Base-by-base conservation (phyloP, 2,888 invertebrate genomes). In the Parnassius glacialis region DNA sequence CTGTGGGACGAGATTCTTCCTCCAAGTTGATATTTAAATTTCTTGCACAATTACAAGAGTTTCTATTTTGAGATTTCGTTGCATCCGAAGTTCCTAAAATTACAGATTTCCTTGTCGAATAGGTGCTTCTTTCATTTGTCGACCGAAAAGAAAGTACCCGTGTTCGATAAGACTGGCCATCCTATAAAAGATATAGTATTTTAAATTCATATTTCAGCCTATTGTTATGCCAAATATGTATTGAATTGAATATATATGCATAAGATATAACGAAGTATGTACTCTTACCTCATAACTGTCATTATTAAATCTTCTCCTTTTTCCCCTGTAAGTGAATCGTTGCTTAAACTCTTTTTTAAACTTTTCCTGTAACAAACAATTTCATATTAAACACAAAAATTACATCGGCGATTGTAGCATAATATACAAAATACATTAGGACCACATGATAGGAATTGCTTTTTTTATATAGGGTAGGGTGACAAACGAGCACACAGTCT, bases 271-370 rank as follows among this genome's bases (percentile, higher is more conserved):
- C 10, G 11, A 34, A 1, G 16, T 43, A 20, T 51, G 42, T 56
- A 44, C 3, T n/a, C 7, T 12, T 79, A 90, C 90, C 83, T 92
- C 92, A 66, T 87, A 92, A 71, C 92, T 92, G 64, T 92, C 92
- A 67, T 87, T 87, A 10, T 78, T 78, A 63, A 83, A 87, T 83
- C 86, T 75, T 60, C 75, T 87, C n/a, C 80, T 78, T 61, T 85
- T 89, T 67, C 84, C 87, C 53, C 93, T 92, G 64, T 93, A 93
- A 2, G 94, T 92, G 70, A 95, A 94, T 7, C 95, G 92, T 73
- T 94, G 94, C 71, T 94, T 94, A 74, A 96, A 95, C 83, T 96
- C 96, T 57, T 95, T 93, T 80, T 95, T 95, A 83, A 96, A 96
- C 80, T 96, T 96, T 80, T 95, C 96, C 95, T 96, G 85, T 0